Percentiles rank a stretch among this genome's conserved stretches.
Conservation (phyloP, 2,888 invertebrate species). For the Trachelus troglodyta region DNA sequence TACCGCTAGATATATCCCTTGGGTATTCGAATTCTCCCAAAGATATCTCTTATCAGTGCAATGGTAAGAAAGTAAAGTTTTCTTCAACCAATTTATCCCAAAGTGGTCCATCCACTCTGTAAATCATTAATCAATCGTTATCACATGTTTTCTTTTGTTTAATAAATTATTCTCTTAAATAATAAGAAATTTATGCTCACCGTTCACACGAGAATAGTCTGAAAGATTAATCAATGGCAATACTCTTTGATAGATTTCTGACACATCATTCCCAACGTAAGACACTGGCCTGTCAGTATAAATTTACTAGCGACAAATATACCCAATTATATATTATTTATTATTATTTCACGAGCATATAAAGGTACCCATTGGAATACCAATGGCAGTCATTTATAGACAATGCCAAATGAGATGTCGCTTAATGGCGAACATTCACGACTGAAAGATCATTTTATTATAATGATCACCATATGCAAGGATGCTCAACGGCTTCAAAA, state of each 20-base stretch:
- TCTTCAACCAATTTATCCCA: not conserved
- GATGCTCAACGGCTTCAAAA: not conserved
- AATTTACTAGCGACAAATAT: not conserved
- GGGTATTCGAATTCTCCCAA: not conserved
- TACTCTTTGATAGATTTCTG: not conserved
- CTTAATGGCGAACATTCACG: not conserved
- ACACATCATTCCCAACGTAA: not conserved
- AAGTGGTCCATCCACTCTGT: not conserved
- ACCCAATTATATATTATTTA: not conserved
- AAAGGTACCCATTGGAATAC: not conserved
- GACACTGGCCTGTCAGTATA: not conserved
- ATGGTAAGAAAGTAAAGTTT: not conserved
- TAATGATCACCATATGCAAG: not conserved
- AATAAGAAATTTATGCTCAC: not conserved
- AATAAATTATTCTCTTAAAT: not conserved
- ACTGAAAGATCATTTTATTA: not conserved
- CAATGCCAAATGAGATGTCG: not conserved
- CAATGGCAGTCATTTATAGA: not conserved
- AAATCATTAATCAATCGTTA: not conserved
- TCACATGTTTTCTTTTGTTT: not conserved
- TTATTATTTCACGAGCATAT: not conserved
- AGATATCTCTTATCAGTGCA: not conserved
- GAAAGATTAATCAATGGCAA: not conserved
- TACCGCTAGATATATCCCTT: not conserved
- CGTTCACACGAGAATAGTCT: not conserved